Evolutionary conservation across 2,888 invertebrate genomes (phyloP), one percentile per base, ranked within the genome.

Genomic region (Oxytorus armatus): DNA sequence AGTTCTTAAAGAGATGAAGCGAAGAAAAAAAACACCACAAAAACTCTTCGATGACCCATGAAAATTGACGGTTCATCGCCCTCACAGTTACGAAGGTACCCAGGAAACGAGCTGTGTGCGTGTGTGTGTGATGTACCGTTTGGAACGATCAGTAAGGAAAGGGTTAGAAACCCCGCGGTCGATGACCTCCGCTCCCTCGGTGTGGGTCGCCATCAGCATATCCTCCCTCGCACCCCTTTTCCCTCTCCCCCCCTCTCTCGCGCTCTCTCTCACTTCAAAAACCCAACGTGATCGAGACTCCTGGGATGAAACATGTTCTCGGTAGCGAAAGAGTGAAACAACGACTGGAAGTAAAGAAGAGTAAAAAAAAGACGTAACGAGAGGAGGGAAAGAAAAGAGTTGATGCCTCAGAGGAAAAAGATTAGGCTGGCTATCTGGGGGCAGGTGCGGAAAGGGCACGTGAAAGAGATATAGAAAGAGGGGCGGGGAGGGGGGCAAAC

Each of bases 361-460:
- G 36, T 61, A 49, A 77, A 61, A 75, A 80, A 69, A 70, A 23
- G 18, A 47, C 18, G n/a, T 55, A 72, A 47, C 33, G 25, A 69
- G 70, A 72, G 39, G 14, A 25, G 53, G 10, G 47, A 39, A 47
- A 75, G 78, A 77, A 78, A 81, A 83, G 82, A 29, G 61, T 44
- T 73, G 53, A 59, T 61, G 66, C 39, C n/a, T n/a, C n/a, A n/a
- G n/a, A 29, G 65, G 82, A 82, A 85, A 85, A 86, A 86, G 85
- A 85, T 85, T 80, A 51, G 23, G 61, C n/a, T 59, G 59, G 75
- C 66, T 72, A 21, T 11, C 16, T 1, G 42, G 8, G 14, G n/a
- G 88, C 90, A 90, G 89, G 90, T 90, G n/a, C n/a, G 90, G 66
- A 83, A 89, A 83, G 85, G 78, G 69, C 57, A 36, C 59, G 18